Conservation (phyloP, 1,140 invertebrate species). For the Zaprionus davidi region DNA sequence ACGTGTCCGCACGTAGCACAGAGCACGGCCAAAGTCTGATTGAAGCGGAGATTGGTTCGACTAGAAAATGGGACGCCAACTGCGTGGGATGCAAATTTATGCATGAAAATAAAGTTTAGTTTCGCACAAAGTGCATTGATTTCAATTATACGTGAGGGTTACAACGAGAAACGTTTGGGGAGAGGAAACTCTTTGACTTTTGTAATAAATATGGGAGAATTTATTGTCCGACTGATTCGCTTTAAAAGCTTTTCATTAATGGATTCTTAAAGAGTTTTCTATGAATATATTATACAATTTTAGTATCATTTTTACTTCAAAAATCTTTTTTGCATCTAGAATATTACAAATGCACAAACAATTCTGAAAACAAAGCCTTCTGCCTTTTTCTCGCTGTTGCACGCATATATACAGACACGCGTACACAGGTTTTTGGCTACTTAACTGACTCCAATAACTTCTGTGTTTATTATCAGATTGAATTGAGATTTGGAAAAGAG, state of each 20-base stretch:
- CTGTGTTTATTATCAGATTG: too few species aligned
- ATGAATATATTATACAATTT: background rate
- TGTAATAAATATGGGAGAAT: background rate
- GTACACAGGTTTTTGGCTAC: too few species aligned
- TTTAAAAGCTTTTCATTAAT: background rate
- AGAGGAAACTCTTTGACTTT: background rate
- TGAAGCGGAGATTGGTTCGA: conserved; percentile 40
- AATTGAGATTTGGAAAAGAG: too few species aligned
- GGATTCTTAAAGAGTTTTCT: background rate
- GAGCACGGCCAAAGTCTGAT: conserved; percentile 29
- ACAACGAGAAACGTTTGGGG: too few species aligned
- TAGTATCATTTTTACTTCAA: background rate
- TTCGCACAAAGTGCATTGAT: conserved; percentile 59
- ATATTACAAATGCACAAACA: too few species aligned
- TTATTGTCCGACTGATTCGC: background rate
- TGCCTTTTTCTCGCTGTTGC: too few species aligned
- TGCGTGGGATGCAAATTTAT: conserved; percentile 61
- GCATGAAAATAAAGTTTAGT: conserved; percentile 57
- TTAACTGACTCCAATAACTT: too few species aligned
- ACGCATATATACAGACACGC: too few species aligned
- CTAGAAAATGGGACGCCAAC: conserved; percentile 14
- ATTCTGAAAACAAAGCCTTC: too few species aligned
- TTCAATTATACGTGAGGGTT: conserved; percentile 60
- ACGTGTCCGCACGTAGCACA: conserved; percentile 66
- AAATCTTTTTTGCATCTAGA: background rate